phyloP scores from a whole-genome alignment of 2,797 vertebrate genomes.

The Odontamblyopus rebecca region DNA sequence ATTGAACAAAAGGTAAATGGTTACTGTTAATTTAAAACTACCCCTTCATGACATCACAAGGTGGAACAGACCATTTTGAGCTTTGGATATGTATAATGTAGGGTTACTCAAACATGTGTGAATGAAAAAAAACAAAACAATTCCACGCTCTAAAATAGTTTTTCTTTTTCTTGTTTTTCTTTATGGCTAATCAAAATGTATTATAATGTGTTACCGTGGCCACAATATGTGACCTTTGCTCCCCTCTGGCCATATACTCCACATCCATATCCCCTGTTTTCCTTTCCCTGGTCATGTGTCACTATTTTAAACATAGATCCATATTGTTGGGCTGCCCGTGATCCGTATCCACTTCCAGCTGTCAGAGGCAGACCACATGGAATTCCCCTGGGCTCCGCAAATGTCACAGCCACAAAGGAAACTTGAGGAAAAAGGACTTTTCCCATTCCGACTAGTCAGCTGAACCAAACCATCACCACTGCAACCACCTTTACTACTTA shows the following conservation, averaged over 20 bases:
- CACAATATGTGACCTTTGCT: not conserved
- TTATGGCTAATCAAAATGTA: too few species aligned
- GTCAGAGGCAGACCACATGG: constrained; percentile 61
- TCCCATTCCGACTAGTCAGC: not conserved
- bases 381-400: constrained; percentile 59
- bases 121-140: too few species aligned
- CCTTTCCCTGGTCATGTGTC: constrained; percentile 36
- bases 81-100: too few species aligned
- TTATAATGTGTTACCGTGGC: not conserved
- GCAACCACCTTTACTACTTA: not conserved
- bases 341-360: constrained; percentile 49
- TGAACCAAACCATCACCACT: not conserved
- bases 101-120: too few species aligned
- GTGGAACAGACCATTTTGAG: too few species aligned
- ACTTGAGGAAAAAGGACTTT: constrained; percentile 24
- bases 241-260: constrained; percentile 3
- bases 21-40: too few species aligned
- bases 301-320: constrained; percentile 37
- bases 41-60: too few species aligned
- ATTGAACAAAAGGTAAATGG: too few species aligned
- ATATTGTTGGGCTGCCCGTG: constrained; percentile 45
- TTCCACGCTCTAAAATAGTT: too few species aligned
- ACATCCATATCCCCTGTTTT: constrained; percentile 32
- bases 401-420: constrained; percentile 54
- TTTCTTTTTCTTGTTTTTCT: too few species aligned